Conservation (phyloP, 1,140 invertebrate species). For the Drosophila quadrilineata region DNA sequence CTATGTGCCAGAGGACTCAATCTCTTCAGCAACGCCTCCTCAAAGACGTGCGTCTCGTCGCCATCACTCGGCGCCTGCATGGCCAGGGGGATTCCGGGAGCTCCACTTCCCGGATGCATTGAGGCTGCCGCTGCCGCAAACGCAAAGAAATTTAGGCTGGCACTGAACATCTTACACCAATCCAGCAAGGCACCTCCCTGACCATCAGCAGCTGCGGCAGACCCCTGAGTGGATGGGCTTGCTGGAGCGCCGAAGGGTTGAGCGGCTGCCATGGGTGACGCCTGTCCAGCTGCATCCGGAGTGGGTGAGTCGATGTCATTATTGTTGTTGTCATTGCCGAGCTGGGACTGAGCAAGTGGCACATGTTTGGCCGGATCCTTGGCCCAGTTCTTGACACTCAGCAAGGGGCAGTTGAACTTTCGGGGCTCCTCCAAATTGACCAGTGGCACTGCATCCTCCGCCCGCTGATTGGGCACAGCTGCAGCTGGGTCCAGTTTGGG, state of each 20-base stretch:
- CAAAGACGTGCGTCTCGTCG: conserved; percentile 83
- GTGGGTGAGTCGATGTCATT: conserved; percentile 69
- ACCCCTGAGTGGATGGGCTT: conserved; percentile 33
- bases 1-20: conserved; percentile 70
- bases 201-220: conserved; percentile 70
- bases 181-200: conserved; percentile 83
- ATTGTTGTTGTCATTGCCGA: conserved; percentile 61
- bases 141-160: conserved; percentile 72
- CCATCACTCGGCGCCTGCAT: conserved; percentile 13
- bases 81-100: background rate
- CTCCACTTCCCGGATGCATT: conserved; percentile 44
- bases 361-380: conserved; percentile 70
- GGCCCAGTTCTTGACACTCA: conserved; percentile 82
- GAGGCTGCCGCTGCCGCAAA: conserved; percentile 67
- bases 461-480: conserved; percentile 5
- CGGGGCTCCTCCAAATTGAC: conserved; percentile 32
- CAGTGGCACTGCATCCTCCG: background rate
- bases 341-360: conserved; percentile 38
- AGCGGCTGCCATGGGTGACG: conserved; percentile 6
- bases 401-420: conserved; percentile 46
- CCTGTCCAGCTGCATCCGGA: too few species aligned
- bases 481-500: conserved; percentile 40
- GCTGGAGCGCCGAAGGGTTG: conserved; percentile 14
- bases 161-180: conserved; percentile 88
- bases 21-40: conserved; percentile 80